Evolutionary conservation across 2,797 vertebrate genomes (phyloP).

Genomic region (Gobionotothen gibberifrons): DNA sequence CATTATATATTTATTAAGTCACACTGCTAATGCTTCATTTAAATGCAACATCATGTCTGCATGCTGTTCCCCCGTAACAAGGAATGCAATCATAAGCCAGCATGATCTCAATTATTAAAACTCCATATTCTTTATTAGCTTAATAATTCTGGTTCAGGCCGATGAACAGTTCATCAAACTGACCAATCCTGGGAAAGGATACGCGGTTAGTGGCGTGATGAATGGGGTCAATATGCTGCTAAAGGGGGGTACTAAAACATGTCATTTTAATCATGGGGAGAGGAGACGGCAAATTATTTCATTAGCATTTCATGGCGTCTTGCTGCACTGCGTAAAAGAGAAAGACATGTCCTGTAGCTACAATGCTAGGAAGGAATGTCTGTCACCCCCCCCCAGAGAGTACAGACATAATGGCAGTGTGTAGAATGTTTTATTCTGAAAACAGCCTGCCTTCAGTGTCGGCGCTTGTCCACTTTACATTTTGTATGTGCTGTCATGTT

Average conservation of each 20-base stretch:
- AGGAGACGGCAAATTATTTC: constrained; percentile 61
- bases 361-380: constrained; percentile 47
- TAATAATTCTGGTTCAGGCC: constrained; percentile 62
- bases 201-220: constrained; percentile 68
- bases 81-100: constrained; percentile 65
- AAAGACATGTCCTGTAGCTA: constrained; percentile 8
- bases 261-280: constrained; percentile 73
- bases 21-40: constrained; percentile 56
- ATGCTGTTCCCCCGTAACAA: constrained; percentile 45
- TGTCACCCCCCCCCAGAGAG: constrained; percentile 54
- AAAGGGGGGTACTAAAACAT: constrained; percentile 68
- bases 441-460: constrained; percentile 52
- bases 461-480: constrained; percentile 63
- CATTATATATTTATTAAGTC: constrained; percentile 39
- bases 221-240: constrained; percentile 74
- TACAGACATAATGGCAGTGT: constrained; percentile 34
- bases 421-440: constrained; percentile 52
- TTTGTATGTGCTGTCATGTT: constrained; percentile 70
- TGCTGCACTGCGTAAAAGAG: constrained; percentile 46
- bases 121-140: constrained; percentile 74
- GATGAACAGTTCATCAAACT: constrained; percentile 68
- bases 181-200: constrained; percentile 66
- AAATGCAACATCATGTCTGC: constrained; percentile 61
- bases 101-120: constrained; percentile 76
- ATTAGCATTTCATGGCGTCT: constrained; percentile 64